These are phyloP conservation scores for Salpingus planirostris DNA, from an alignment of 2,888 invertebrate species.

Conservation along the genomic window DNA sequence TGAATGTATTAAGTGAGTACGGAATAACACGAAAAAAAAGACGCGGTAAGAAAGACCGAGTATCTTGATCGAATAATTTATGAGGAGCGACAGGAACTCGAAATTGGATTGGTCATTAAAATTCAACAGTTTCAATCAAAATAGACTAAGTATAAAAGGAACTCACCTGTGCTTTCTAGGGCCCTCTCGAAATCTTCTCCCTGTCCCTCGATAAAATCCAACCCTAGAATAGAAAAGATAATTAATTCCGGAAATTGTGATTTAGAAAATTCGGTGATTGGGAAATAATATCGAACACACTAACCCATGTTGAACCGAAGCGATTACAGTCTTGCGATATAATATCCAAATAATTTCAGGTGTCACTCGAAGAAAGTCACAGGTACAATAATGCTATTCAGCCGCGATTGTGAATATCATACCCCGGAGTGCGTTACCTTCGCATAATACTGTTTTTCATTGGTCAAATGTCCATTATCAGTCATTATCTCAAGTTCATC, in stretches of 20 bases:
- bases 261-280: conserved; percentile 1
- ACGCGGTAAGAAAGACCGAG: no score
- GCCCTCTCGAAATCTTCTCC: conserved; percentile 67
- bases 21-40: no score
- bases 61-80: no score
- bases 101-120: no score
- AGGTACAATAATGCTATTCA: conserved; percentile 26
- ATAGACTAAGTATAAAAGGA: neutral
- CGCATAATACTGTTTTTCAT: conserved; percentile 28
- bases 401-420: conserved; percentile 29
- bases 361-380: conserved; percentile 19
- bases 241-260: neutral
- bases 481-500: conserved; percentile 34
- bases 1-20: no score
- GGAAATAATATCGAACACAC: conserved; percentile 12
- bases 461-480: conserved; percentile 32
- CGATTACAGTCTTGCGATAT: conserved; percentile 5
- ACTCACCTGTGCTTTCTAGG: conserved; percentile 59
- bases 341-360: conserved; percentile 12
- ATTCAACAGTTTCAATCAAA: no score
- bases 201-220: conserved; percentile 60
- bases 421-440: conserved; percentile 30
- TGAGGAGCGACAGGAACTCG: no score
- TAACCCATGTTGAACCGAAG: conserved; percentile 23
- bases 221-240: conserved; percentile 2